Evolutionary conservation across 2,888 invertebrate species (phyloP).

Genomic region (Troides helena): DNA sequence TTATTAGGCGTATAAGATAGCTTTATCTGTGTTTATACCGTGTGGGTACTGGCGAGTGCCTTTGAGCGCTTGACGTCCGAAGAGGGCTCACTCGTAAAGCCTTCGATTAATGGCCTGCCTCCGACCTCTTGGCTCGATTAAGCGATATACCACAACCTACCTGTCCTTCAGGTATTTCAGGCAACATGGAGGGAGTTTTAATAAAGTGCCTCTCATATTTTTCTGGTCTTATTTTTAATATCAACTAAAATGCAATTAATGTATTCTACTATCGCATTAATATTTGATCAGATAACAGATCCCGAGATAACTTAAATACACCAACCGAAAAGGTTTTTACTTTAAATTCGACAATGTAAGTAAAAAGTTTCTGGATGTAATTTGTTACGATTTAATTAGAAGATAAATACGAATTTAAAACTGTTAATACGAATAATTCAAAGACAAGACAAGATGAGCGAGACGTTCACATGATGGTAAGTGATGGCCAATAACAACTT

Average conservation of each 20-base stretch:
- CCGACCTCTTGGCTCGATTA: slow-evolving; percentile 63
- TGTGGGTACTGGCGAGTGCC: slow-evolving; percentile 36
- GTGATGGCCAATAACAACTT: no score
- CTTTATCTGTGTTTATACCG: slow-evolving; percentile 41
- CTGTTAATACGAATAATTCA: no score
- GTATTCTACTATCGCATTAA: slow-evolving; percentile 3
- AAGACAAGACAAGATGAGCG: no score
- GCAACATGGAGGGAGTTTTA: slow-evolving; percentile 34
- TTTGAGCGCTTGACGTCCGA: slow-evolving; percentile 51
- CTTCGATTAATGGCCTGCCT: slow-evolving; percentile 69
- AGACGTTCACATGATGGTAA: no score
- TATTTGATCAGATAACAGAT: neutral
- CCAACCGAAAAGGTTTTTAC: no score
- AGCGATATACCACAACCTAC: slow-evolving; percentile 66
- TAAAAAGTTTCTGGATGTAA: no score
- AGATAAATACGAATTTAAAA: no score
- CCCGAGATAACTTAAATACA: no score
- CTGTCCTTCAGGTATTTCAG: slow-evolving; percentile 54
- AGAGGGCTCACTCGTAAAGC: slow-evolving; percentile 71
- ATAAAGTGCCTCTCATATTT: slow-evolving; percentile 16
- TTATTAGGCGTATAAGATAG: slow-evolving; percentile 26
- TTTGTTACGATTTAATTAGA: no score
- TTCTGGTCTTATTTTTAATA: slow-evolving; percentile 7
- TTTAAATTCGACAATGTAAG: no score
- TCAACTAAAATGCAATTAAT: slow-evolving; percentile 14